These are phyloP conservation scores for Enteromius argenteus DNA, from an alignment of 2,797 vertebrate species.

Conservation along the genomic window DNA sequence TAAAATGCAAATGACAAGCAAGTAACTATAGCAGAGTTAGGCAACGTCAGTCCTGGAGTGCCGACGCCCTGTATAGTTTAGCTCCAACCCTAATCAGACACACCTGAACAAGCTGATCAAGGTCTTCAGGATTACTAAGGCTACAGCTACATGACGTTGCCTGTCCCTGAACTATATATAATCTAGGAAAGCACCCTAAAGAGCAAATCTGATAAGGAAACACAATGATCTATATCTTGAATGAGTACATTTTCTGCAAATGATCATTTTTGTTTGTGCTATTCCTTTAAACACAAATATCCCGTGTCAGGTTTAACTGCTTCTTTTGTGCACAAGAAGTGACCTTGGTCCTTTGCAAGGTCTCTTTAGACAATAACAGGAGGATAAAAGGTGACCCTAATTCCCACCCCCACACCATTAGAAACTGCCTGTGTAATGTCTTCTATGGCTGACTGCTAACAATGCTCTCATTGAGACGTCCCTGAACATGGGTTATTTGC, in stretches of 20 bases:
- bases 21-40: too few species aligned
- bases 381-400: background rate
- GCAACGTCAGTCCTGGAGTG: too few species aligned
- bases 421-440: constrained; percentile 20
- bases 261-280: too few species aligned
- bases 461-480: constrained; percentile 3
- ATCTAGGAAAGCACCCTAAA: too few species aligned
- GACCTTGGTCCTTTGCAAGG: background rate
- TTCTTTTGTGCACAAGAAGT: background rate
- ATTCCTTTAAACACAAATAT: background rate
- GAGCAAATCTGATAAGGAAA: background rate
- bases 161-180: too few species aligned
- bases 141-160: too few species aligned
- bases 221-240: background rate
- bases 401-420: background rate
- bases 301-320: background rate
- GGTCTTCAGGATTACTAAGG: too few species aligned
- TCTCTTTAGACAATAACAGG: background rate
- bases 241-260: background rate
- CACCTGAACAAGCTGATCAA: too few species aligned
- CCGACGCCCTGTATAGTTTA: too few species aligned
- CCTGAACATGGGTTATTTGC: constrained; percentile 9
- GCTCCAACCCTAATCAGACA: too few species aligned
- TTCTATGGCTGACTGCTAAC: constrained; percentile 24
- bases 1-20: too few species aligned